Base-by-base conservation (phyloP, 2,888 invertebrate species). In the Gandaritis pyraliata region DNA sequence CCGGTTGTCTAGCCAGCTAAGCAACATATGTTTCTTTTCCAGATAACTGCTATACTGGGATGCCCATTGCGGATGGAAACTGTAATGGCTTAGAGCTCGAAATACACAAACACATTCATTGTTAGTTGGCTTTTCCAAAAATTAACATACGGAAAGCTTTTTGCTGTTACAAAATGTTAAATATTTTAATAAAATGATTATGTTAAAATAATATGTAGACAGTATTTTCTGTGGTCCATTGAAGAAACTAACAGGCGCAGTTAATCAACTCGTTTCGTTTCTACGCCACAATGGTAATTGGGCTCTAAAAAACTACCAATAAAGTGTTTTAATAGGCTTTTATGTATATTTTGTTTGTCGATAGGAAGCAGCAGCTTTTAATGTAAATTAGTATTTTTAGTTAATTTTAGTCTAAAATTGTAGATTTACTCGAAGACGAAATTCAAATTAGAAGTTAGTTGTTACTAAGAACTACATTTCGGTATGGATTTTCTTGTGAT, bases 11-110 rank as follows among this genome's bases (percentile, higher is more conserved):
- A 33, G 10, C 33, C 1, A 33, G 33, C 1, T 33, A 33, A 6
- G 10, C 8, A 33, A 39, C n/a, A 45, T 8, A 33, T 52, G 45
- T 7, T 30, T 45, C 13, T 18, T 23, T 72, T 67, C 16, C 71
- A 80, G 79, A 71, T 80, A 80, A 80, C 78, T 80, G 74, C 68
- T 74, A 47, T 46, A 69, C 23, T 76, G 75, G 73, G 69, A 77
- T 54, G 65, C 73, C 61, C 68, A 71, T 58, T 74, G 75, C 51
- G 74, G 75, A 39, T 77, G 76, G 74, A 74, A 69, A 61, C 60
- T 76, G 60, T 74, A 63, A 47, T 46, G 53, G 45, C 33, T 58
- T n/a, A 18, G 50, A 5, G 58, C 58, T 61, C 63, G 56, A 54
- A 63, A 66, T 51, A 50, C 50, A 64, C 50, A 64, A 56, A 41